Conservation (phyloP, 2,113 vertebrate genomes). For the Macaca fascicularis region DNA sequence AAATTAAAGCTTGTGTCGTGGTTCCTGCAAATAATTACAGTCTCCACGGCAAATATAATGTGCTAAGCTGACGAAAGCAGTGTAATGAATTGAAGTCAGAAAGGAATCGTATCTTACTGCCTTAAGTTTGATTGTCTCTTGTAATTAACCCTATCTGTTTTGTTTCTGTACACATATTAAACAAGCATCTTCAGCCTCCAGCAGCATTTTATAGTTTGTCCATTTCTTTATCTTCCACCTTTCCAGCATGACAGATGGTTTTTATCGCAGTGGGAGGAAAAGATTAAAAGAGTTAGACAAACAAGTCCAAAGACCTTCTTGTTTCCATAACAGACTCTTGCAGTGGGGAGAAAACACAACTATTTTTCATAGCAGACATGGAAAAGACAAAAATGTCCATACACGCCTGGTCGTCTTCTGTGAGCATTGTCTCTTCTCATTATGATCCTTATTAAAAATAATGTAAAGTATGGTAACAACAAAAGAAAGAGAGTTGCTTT, state of each 20-base stretch:
- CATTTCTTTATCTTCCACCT: constrained; percentile 12
- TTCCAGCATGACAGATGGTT: constrained; percentile 38
- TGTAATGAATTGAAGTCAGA: neutral
- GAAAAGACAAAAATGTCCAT: neutral
- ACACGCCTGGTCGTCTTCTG: neutral
- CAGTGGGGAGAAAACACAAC: neutral
- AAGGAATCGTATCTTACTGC: neutral
- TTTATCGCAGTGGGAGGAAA: neutral
- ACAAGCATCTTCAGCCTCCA: constrained; percentile 1
- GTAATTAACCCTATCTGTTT: neutral
- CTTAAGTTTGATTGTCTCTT: neutral
- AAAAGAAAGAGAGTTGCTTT: neutral
- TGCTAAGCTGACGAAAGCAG: neutral
- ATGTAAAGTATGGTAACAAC: neutral
- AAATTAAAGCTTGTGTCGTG: neutral
- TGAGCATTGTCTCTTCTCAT: neutral
- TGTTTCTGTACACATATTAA: neutral
- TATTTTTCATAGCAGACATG: neutral
- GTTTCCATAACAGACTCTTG: neutral
- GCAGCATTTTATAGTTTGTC: neutral
- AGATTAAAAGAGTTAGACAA: neutral
- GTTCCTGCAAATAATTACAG: neutral
- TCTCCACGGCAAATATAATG: neutral
- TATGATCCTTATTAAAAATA: neutral
- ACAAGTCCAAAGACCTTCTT: neutral